Evolutionary conservation across 2,113 vertebrate genomes (phyloP), one percentile per base, ranked within the genome.

Genomic region (Tapirus terrestris): DNA sequence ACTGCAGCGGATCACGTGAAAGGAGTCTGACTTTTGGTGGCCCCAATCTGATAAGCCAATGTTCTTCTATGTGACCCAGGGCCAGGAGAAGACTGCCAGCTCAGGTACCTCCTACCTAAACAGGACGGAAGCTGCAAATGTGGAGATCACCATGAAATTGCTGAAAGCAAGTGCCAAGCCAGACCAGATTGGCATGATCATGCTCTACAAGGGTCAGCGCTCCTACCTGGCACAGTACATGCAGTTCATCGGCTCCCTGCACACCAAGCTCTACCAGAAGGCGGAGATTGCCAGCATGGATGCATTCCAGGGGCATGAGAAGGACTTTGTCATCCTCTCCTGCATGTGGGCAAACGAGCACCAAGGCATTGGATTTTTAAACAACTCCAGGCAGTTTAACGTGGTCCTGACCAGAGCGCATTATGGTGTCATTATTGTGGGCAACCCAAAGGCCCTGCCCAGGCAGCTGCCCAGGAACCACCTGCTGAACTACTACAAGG

Each of bases 21-120:
- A 93, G 99, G 99, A 39, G 0, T 99, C 99, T 87, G 99, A 99
- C 97, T 99, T 99, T 99, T 99, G 99, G 98, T 99, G 99, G 99
- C 99, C 99, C 0, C 99, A 99, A 80, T 99, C 99, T 4, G 99
- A 99, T 93, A 99, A 99, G 84, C 99, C 99, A 29, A 99, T 99
- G 99, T 99, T 99, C 98, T 99, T 99, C 98, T 99, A 99, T 0
- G 99, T 99, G 93, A 99, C 99, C 33, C 99, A 99, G 97, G 99
- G 99, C 1, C 99, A 99, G 97, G 99, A 99, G 97, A 99, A 99
- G 98, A 99, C 99, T 5, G 99, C 99, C 86, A 99, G 99, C 97
- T 99, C 99, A 0, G 99, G 99, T 97, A 99, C 99, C 6, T 99
- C 99, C 10, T 99, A 99, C 95, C 98, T 99, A 7, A 99, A 99